Evolutionary conservation across 1,140 invertebrate species (phyloP).

Genomic region (Dufourea novaeangliae): DNA sequence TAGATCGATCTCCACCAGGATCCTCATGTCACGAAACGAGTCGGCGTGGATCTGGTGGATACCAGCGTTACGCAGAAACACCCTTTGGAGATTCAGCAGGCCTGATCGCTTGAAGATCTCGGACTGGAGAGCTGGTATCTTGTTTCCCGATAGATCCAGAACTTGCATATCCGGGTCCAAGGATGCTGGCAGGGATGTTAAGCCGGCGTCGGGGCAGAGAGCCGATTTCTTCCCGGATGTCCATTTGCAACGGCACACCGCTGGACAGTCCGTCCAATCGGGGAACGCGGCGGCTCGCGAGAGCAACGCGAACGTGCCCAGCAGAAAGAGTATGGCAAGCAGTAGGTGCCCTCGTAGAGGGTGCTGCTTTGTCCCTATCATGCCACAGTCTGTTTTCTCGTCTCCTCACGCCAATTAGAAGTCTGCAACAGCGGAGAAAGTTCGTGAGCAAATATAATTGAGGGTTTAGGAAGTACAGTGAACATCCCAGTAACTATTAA

Average conservation of each 20-base stretch:
- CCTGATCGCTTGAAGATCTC: constrained; percentile 91
- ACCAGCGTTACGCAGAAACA: constrained; percentile 89
- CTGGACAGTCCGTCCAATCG: constrained; percentile 92
- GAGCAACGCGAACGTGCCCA: constrained; percentile 69
- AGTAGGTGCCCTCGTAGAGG: constrained; percentile 75
- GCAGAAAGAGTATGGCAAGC: constrained; percentile 73
- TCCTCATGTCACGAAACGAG: constrained; percentile 92
- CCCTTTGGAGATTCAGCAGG: constrained; percentile 91
- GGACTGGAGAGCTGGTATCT: constrained; percentile 87
- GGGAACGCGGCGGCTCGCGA: constrained; percentile 82
- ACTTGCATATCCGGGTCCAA: constrained; percentile 93
- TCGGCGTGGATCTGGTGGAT: constrained; percentile 89
- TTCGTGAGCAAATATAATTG: too few species aligned
- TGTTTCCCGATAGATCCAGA: constrained; percentile 90
- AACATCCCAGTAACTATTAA: too few species aligned
- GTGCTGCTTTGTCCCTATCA: constrained; percentile 73
- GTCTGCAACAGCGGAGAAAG: neutral
- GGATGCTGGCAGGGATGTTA: constrained; percentile 87
- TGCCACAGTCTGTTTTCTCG: constrained; percentile 67
- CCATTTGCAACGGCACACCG: constrained; percentile 93
- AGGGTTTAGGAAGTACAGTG: too few species aligned
- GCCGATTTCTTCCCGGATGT: constrained; percentile 93
- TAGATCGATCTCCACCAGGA: constrained; percentile 93
- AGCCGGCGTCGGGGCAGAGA: constrained; percentile 88
- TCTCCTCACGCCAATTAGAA: constrained; percentile 7